phyloP scores from a whole-genome alignment of 1,140 invertebrate species.

The Arctopsyche grandis region DNA sequence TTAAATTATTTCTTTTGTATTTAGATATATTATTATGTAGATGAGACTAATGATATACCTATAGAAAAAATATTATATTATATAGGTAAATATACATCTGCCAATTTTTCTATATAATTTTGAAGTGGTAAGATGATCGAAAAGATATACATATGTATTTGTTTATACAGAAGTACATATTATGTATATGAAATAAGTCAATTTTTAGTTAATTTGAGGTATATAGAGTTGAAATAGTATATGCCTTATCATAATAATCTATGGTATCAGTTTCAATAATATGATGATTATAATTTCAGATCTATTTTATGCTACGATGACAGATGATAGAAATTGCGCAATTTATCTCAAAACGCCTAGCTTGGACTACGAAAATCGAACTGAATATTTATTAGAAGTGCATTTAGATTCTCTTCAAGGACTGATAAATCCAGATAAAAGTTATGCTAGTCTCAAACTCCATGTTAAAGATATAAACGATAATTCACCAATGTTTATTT shows the following conservation, averaged over 20 bases:
- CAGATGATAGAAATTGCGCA: slow-evolving; percentile 82
- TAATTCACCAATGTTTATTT: slow-evolving; percentile 83
- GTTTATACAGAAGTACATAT: too few relatives aligned
- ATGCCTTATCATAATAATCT: too few relatives aligned
- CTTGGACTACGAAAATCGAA: slow-evolving; percentile 80
- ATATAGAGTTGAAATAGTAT: too few relatives aligned
- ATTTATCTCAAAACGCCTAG: slow-evolving; percentile 73
- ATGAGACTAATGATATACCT: too few relatives aligned
- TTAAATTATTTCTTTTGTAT: too few relatives aligned
- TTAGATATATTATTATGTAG: too few relatives aligned
- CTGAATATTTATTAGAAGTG: slow-evolving; percentile 80
- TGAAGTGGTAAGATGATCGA: too few relatives aligned
- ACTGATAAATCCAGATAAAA: slow-evolving; percentile 78
- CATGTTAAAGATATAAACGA: slow-evolving; percentile 89
- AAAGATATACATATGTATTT: too few relatives aligned
- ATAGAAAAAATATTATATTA: too few relatives aligned
- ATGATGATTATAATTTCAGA: slow-evolving; percentile 60
- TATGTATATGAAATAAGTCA: not conserved
- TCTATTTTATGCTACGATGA: slow-evolving; percentile 77
- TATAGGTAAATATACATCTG: too few relatives aligned
- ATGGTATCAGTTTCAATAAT: not conserved
- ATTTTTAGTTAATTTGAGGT: not conserved
- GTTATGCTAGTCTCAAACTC: slow-evolving; percentile 79
- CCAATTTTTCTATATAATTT: too few relatives aligned
- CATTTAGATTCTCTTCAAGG: slow-evolving; percentile 80